phyloP scores from a whole-genome alignment of 2,888 invertebrate species.

The Thelaira solivaga region DNA sequence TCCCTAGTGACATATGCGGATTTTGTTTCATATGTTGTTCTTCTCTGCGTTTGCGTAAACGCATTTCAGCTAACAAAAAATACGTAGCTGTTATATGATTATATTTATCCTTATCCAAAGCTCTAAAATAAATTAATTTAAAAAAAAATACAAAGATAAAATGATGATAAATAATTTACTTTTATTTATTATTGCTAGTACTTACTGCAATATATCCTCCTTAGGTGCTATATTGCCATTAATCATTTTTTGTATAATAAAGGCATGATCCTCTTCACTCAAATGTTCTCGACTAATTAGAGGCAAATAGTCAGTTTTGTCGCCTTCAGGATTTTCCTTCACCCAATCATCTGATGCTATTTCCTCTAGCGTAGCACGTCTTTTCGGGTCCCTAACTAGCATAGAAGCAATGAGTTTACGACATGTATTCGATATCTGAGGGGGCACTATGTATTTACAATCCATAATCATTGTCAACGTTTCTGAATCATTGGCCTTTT shows the following conservation, averaged over 20 bases:
- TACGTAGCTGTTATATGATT: conserved; percentile 99
- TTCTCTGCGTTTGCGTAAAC: conserved; percentile 87
- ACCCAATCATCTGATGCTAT: conserved; percentile 93
- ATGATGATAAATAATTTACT: neutral
- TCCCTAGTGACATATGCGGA: conserved; percentile 59
- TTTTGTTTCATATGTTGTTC: conserved; percentile 78
- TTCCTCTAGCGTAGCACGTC: conserved; percentile 90
- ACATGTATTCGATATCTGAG: conserved; percentile 91
- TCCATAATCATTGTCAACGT: conserved; percentile 99
- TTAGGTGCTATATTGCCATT: conserved; percentile 95
- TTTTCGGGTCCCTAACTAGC: conserved; percentile 95
- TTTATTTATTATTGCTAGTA: conserved; percentile 56
- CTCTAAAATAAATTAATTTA: conserved; percentile 78
- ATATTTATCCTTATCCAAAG: conserved; percentile 96
- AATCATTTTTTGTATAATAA: conserved; percentile 97
- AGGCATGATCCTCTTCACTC: conserved; percentile 92
- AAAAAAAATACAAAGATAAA: too few species aligned
- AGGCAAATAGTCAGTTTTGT: conserved; percentile 83
- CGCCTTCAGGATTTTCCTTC: conserved; percentile 75
- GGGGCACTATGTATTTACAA: conserved; percentile 96
- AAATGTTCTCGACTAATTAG: conserved; percentile 93
- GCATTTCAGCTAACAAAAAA: conserved; percentile 95
- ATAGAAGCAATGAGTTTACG: conserved; percentile 93
- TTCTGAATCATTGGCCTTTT: conserved; percentile 99
- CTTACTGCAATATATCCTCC: conserved; percentile 93